Evolutionary conservation across 2,888 invertebrate species (phyloP).

Genomic region (Gordius sp.): DNA sequence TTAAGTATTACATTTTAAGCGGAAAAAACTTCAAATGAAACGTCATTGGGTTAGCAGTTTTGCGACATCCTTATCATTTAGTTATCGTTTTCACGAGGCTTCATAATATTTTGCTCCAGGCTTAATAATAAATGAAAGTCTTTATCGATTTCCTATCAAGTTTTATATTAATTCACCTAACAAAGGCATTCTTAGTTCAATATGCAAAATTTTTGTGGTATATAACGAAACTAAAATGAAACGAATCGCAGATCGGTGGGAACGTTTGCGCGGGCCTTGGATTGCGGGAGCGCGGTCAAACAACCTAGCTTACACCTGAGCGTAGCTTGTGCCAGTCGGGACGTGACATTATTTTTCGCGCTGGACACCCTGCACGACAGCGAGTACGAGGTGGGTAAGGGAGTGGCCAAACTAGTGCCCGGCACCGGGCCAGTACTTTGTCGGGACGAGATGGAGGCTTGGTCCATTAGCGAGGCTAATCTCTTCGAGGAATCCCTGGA

Average conservation of each 20-base stretch:
- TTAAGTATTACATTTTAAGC: too few species aligned
- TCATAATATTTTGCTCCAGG: too few species aligned
- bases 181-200: too few species aligned
- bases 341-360: conserved; percentile 93
- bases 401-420: conserved; percentile 70
- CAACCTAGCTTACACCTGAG: conserved; percentile 97
- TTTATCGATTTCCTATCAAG: too few species aligned
- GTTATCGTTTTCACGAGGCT: too few species aligned
- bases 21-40: too few species aligned
- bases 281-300: conserved; percentile 88
- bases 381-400: conserved; percentile 61
- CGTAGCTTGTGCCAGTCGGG: conserved; percentile 88
- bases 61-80: too few species aligned
- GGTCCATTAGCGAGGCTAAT: conserved; percentile 96
- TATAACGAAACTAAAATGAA: too few species aligned
- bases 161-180: too few species aligned
- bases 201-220: too few species aligned
- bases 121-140: too few species aligned
- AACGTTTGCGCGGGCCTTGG: conserved; percentile 87
- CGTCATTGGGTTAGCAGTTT: too few species aligned
- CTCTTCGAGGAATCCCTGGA: conserved; percentile 91
- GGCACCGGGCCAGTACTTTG: conserved; percentile 66
- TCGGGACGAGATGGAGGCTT: conserved; percentile 97
- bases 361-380: conserved; percentile 86
- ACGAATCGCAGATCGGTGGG: conserved; percentile 48